phyloP scores from a whole-genome alignment of 2,797 vertebrate genomes.

The Dendrocincla tyrannina region DNA sequence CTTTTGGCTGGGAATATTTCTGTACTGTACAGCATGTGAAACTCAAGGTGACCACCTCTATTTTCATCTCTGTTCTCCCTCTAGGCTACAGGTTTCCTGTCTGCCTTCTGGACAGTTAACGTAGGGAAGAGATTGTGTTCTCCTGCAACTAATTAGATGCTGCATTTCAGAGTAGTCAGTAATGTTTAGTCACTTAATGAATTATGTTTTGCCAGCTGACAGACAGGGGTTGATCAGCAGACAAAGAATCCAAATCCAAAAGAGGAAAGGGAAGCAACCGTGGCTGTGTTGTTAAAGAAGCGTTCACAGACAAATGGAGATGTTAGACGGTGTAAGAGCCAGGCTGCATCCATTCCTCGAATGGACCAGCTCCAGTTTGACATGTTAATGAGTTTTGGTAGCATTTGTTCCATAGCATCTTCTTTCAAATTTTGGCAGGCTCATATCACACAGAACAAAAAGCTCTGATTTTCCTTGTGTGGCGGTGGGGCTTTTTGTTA shows the following conservation, averaged over 20 bases:
- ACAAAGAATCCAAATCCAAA: not conserved
- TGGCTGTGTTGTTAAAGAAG: not conserved
- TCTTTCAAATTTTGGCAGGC: not conserved
- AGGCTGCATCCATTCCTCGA: not conserved
- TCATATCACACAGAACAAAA: not conserved
- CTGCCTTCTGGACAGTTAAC: conserved; percentile 9
- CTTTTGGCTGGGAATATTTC: not conserved
- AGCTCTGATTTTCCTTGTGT: not conserved
- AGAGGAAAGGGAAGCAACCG: not conserved
- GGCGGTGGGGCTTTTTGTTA: conserved; percentile 47
- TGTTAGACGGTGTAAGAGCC: not conserved
- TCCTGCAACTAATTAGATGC: not conserved
- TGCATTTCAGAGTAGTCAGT: not conserved
- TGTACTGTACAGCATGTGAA: not conserved
- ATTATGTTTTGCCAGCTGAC: conserved; percentile 5
- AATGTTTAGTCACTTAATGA: conserved; percentile 38
- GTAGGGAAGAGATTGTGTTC: not conserved
- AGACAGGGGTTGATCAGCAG: not conserved
- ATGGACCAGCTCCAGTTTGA: not conserved
- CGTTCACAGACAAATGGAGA: not conserved
- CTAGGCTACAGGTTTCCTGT: not conserved
- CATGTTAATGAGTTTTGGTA: not conserved
- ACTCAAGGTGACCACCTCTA: not conserved
- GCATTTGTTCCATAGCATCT: not conserved
- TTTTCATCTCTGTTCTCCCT: not conserved